Evolutionary conservation across 2,888 invertebrate species (phyloP), one percentile per base, ranked within the genome.

Genomic region (Ectobius pallidus): DNA sequence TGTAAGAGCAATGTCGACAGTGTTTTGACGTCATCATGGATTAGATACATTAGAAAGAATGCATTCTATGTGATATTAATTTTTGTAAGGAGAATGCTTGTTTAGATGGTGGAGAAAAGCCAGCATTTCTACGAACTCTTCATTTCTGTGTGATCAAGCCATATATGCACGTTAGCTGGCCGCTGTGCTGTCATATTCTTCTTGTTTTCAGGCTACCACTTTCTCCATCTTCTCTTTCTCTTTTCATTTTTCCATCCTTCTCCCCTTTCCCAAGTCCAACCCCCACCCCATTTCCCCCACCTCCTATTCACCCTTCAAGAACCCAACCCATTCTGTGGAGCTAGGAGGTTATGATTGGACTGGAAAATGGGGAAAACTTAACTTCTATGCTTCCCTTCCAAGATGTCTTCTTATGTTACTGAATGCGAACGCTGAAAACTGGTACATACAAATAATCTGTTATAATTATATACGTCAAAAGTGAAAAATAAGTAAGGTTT

Each of bases 201-300:
- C 65, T 65, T 65, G 46, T 65, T 65, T 65, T 65, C 22, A 65
- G 39, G 52, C 52, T 20, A 65, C 71, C 63, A 65, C 71, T 65
- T 65, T 71, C 52, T 65, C 39, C 49, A 39, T 49, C 46, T 34
- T 49, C 32, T 44, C 49, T 70, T 70, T 65, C 71, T 44, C 46
- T 65, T 71, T 52, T 39, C 52, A 18, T 52, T 34, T 39, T 32
- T 52, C 30, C 20, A n/a, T 30, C 32, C 49, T 25, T n/a, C 30
- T 18, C 69, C 55, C 52, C 32, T 32, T 34, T 27, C 18, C 61
- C 58, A 39, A 22, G 7, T 11, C 62, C 18, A 39, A 18, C 58
- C 39, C 20, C 9, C 55, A n/a, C n/a, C 42, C 20, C 20, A 11
- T 39, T 22, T 16, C 16, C 22, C 18, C 27, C 27, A 55, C 7